phyloP scores from a whole-genome alignment of 2,113 vertebrate species.

The Bucco capensis region DNA sequence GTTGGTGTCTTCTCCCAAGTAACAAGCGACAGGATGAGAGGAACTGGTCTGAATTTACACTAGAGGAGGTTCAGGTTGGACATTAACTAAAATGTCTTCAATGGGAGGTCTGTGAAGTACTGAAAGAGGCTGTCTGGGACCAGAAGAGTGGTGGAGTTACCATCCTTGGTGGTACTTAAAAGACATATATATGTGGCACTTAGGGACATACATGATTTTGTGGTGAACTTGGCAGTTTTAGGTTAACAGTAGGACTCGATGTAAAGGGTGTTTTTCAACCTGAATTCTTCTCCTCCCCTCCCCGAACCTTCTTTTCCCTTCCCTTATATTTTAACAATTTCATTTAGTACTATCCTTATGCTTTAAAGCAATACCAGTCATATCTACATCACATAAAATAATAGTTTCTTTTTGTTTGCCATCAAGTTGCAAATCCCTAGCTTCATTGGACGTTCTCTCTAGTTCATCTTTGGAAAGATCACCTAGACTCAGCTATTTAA shows the following conservation, averaged over 20 bases:
- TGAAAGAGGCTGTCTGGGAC: neutral
- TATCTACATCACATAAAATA: neutral
- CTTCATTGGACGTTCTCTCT: neutral
- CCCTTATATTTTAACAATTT: neutral
- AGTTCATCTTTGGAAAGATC: neutral
- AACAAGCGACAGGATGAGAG: rapidly evolving
- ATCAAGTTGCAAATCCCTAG: rapidly evolving
- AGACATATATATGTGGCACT: rapidly evolving
- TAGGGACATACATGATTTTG: neutral
- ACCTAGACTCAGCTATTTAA: neutral
- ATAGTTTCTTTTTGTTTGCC: neutral
- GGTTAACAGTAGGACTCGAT: rapidly evolving
- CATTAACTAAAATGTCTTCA: neutral
- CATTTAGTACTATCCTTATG: neutral
- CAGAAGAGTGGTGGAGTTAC: neutral
- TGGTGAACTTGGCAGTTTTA: neutral
- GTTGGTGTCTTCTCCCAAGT: too few species aligned
- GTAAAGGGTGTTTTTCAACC: neutral
- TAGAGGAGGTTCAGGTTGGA: neutral
- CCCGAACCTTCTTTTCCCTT: neutral
- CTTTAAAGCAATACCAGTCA: neutral
- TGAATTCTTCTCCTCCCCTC: too few species aligned
- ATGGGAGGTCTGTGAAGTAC: rapidly evolving
- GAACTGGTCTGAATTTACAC: rapidly evolving
- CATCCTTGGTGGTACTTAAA: too few species aligned